phyloP scores from a whole-genome alignment of 2,797 vertebrate genomes.

The Lutjanus campechanus region DNA sequence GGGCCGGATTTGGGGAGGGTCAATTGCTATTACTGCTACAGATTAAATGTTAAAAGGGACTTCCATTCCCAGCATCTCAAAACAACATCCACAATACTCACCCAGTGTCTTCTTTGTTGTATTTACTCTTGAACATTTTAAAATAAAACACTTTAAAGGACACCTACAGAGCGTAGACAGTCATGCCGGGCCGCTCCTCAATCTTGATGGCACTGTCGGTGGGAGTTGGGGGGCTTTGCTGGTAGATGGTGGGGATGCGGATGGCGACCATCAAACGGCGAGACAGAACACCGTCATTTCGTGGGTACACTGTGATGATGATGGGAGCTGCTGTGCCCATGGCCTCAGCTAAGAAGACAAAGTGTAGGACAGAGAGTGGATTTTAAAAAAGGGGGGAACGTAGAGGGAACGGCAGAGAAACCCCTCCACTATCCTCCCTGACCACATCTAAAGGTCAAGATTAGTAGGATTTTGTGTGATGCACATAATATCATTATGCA shows the following conservation, averaged over 20 bases:
- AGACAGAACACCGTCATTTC: conserved; percentile 89
- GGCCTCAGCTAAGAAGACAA: conserved; percentile 80
- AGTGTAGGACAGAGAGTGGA: neutral
- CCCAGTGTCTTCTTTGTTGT: neutral
- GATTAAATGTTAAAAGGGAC: too few relatives aligned
- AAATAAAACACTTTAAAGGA: neutral
- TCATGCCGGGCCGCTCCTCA: conserved; percentile 90
- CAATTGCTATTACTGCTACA: too few relatives aligned
- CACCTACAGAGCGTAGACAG: conserved; percentile 91
- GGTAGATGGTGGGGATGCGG: conserved; percentile 88
- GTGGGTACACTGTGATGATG: conserved; percentile 90
- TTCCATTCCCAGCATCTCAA: too few relatives aligned
- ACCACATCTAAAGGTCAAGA: conserved; percentile 47
- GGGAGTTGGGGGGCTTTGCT: conserved; percentile 86
- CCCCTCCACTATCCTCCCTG: neutral
- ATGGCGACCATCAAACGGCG: conserved; percentile 90
- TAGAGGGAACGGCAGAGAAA: neutral
- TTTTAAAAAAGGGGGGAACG: neutral
- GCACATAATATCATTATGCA: conserved; percentile 29
- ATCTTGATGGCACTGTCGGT: conserved; percentile 86
- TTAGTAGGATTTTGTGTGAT: conserved; percentile 1
- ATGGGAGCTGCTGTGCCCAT: conserved; percentile 93
- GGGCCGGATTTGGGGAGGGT: too few relatives aligned
- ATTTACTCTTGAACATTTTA: neutral
- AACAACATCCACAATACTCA: neutral